phyloP scores from a whole-genome alignment of 2,888 invertebrate species.

The Parthenolecanium corni region DNA sequence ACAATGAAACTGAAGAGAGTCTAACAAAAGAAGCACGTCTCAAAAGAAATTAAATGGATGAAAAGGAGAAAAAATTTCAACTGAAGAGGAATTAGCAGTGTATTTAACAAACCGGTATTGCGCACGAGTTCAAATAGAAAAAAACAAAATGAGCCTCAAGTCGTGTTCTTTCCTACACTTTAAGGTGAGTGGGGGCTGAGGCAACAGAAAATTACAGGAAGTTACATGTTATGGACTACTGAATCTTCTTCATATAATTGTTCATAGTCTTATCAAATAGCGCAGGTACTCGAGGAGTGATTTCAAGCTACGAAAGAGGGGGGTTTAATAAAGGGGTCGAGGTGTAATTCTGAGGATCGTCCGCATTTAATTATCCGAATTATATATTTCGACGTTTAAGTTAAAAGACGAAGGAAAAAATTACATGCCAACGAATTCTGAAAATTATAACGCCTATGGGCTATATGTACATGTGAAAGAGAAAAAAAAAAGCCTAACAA shows the following conservation, averaged over 20 bases:
- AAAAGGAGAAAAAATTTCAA: neutral
- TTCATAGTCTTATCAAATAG: neutral
- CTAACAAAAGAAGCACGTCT: neutral
- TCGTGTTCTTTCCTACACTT: too few relatives aligned
- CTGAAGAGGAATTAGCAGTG: neutral
- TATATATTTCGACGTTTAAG: neutral
- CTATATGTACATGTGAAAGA: neutral
- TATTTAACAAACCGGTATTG: slow-evolving; percentile 15
- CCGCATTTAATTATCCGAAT: slow-evolving; percentile 24
- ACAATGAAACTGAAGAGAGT: neutral
- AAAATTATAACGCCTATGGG: too few relatives aligned
- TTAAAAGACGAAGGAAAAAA: neutral
- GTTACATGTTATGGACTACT: slow-evolving; percentile 27
- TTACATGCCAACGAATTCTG: neutral
- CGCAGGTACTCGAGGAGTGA: neutral
- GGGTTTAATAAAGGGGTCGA: neutral
- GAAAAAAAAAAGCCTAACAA: slow-evolving; percentile 6
- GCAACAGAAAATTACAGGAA: slow-evolving; percentile 26
- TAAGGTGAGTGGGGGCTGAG: neutral
- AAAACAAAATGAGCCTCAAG: slow-evolving; percentile 19
- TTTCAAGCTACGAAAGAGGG: neutral
- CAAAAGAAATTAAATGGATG: neutral
- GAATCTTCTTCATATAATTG: slow-evolving; percentile 8
- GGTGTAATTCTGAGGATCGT: slow-evolving; percentile 8
- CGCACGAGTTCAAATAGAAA: slow-evolving; percentile 25